phyloP scores from a whole-genome alignment of 2,113 vertebrate genomes.

The Poeciliopsis turrubarensis region DNA sequence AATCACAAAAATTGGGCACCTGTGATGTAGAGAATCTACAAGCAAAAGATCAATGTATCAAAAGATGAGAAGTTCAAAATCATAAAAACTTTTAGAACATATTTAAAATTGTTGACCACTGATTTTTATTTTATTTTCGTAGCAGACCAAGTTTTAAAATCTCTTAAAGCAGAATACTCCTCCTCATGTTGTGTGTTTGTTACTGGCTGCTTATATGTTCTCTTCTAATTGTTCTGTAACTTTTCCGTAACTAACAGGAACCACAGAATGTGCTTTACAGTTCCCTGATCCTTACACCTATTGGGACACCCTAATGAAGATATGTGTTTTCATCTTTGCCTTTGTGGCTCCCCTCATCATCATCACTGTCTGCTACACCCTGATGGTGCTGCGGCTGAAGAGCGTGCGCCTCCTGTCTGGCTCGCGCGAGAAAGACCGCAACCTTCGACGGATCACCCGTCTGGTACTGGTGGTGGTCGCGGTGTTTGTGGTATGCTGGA shows the following conservation, averaged over 20 bases:
- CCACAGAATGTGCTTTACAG: slow-evolving; percentile 92
- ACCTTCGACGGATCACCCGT: slow-evolving; percentile 93
- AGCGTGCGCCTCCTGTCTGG: slow-evolving; percentile 92
- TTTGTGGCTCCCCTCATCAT: slow-evolving; percentile 93
- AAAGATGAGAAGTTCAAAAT: neutral
- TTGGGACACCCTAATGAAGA: slow-evolving; percentile 97
- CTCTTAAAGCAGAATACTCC: too few relatives aligned
- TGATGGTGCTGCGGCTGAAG: slow-evolving; percentile 94
- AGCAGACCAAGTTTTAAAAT: too few relatives aligned
- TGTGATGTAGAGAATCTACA: too few relatives aligned
- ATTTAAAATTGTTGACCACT: neutral
- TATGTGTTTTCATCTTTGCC: slow-evolving; percentile 94
- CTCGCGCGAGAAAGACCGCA: slow-evolving; percentile 94
- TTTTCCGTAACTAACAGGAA: slow-evolving; percentile 64
- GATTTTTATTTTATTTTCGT: neutral
- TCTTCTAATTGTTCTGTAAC: neutral
- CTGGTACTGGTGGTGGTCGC: slow-evolving; percentile 95
- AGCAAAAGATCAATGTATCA: neutral
- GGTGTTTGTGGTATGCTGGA: slow-evolving; percentile 93
- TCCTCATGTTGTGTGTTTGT: too few relatives aligned
- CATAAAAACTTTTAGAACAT: too few relatives aligned
- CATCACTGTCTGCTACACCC: slow-evolving; percentile 92
- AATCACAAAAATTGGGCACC: too few relatives aligned
- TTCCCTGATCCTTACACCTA: slow-evolving; percentile 94
- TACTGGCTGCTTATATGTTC: neutral